Evolutionary conservation across 1,140 invertebrate genomes (phyloP).

Genomic region (Drosophila truncata): DNA sequence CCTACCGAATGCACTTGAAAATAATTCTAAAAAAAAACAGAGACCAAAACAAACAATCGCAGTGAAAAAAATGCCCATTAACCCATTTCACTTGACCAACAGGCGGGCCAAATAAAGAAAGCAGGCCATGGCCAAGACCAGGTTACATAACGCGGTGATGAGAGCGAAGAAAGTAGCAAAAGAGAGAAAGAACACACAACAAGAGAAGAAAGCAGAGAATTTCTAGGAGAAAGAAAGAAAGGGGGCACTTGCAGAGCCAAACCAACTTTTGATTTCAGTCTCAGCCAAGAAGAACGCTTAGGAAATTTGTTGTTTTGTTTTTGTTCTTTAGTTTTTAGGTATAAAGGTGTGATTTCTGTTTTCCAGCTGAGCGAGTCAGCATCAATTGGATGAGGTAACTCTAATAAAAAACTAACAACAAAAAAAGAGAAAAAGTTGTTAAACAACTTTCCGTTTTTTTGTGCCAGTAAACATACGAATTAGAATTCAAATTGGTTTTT

Average conservation of each 20-base stretch:
- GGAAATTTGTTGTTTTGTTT: conserved; percentile 9
- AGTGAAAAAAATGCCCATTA: conserved; percentile 50
- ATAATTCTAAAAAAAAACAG: conserved; percentile 13
- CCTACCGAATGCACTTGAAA: conserved; percentile 39
- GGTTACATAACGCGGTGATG: conserved; percentile 50
- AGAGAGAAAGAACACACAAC: conserved; percentile 37
- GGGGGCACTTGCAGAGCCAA: conserved; percentile 29
- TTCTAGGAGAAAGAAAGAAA: background rate
- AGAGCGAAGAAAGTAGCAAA: conserved; percentile 62
- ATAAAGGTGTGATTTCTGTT: conserved; percentile 30
- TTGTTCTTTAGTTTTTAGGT: conserved; percentile 25
- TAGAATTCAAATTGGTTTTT: conserved; percentile 25
- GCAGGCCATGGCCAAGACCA: conserved; percentile 66
- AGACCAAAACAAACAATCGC: conserved; percentile 32
- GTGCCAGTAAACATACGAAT: conserved; percentile 16
- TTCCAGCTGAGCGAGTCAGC: conserved; percentile 4
- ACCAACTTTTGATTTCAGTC: conserved; percentile 76
- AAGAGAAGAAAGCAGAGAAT: conserved; percentile 21
- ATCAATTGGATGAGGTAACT: conserved; percentile 24
- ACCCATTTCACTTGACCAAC: conserved; percentile 73
- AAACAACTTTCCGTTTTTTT: conserved; percentile 61
- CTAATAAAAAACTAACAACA: conserved; percentile 2
- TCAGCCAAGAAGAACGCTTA: conserved; percentile 49
- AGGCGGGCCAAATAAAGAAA: conserved; percentile 59
- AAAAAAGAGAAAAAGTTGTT: conserved; percentile 37